These are phyloP conservation scores for Leucopsar rothschildi DNA, from an alignment of 2,113 vertebrate species.

Conservation along the genomic window DNA sequence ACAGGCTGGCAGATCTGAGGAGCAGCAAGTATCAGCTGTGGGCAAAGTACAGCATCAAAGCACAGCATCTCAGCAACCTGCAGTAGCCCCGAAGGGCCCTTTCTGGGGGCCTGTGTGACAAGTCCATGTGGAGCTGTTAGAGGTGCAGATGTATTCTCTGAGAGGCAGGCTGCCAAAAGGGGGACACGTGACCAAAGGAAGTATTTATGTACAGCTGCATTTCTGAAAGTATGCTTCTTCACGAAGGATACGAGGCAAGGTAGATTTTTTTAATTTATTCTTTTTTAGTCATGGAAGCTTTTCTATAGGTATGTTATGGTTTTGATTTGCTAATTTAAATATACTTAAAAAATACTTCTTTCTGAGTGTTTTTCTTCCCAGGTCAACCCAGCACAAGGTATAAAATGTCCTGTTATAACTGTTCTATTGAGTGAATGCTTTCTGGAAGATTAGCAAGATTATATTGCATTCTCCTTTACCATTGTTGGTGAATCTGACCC, in stretches of 20 bases:
- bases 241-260: background rate
- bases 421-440: background rate
- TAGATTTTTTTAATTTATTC: background rate
- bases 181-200: background rate
- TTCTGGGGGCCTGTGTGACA: background rate
- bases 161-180: background rate
- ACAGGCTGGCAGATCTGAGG: background rate
- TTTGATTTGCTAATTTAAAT: no score
- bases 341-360: no score
- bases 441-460: background rate
- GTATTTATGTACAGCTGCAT: background rate
- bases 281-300: background rate
- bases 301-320: background rate
- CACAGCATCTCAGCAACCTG: background rate
- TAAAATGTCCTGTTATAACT: background rate
- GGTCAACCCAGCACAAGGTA: no score
- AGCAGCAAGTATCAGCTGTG: background rate
- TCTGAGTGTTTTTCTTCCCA: no score
- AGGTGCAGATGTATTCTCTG: background rate
- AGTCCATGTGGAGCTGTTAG: background rate
- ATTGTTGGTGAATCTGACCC: background rate
- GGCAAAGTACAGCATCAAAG: background rate
- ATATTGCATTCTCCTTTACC: background rate
- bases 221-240: background rate
- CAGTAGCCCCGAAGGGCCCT: fast-evolving